Evolutionary conservation across 53 echinoderm and acorn worm species (phyloP).

Genomic region (Antedon mediterranea): DNA sequence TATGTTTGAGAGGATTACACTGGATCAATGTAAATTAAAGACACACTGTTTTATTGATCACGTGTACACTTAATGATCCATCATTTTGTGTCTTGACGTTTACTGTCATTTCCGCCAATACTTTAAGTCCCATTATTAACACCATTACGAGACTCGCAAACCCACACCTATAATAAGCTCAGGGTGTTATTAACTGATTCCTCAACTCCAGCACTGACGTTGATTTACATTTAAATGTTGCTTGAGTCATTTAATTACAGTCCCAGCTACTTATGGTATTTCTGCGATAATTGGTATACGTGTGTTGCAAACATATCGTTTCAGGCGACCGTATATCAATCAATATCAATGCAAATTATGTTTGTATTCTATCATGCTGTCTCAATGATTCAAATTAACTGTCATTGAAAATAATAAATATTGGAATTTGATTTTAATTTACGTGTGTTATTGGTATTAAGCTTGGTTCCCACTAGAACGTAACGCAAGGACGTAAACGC

Average conservation of each 20-base stretch:
- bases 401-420: no score
- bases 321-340: background rate
- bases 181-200: background rate
- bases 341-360: background rate
- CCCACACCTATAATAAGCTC: background rate
- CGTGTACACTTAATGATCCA: background rate
- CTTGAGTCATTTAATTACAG: background rate
- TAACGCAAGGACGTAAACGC: no score
- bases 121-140: background rate
- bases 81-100: background rate
- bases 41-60: background rate
- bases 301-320: background rate
- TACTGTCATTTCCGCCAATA: background rate
- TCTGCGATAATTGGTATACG: background rate
- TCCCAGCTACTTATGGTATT: background rate
- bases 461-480: no score
- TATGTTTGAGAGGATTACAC: no score
- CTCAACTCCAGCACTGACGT: background rate
- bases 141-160: background rate
- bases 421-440: no score
- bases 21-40: no score
- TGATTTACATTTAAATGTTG: background rate
- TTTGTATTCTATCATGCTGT: no score
- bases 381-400: no score
- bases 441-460: no score